A percentile compares a stretch with the other conserved stretches of the same genome.
Evolutionary conservation across 2,113 vertebrate genomes (phyloP).

Genomic region (Onychostruthus taczanowskii): DNA sequence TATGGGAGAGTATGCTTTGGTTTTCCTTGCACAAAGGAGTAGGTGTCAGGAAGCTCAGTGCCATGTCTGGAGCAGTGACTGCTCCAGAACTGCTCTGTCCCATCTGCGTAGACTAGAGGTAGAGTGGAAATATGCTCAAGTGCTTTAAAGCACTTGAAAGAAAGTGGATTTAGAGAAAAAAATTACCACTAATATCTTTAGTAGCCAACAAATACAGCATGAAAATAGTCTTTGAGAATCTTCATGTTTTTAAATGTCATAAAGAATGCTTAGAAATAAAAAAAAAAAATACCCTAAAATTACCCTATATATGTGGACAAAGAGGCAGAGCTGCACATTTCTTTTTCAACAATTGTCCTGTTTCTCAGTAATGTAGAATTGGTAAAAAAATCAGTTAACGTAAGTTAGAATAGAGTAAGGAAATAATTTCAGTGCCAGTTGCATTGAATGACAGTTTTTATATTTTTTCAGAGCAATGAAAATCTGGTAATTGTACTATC

Average conservation of each 20-base stretch:
- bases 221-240: not conserved
- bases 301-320: not conserved
- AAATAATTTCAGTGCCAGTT: slow-evolving; percentile 24
- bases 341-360: slow-evolving; percentile 20
- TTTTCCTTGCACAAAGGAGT: not conserved
- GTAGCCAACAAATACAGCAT: not conserved
- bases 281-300: not conserved
- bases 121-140: not conserved
- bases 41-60: not conserved
- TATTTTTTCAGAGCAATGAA: slow-evolving; percentile 2
- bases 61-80: not conserved
- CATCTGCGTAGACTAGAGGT: not conserved
- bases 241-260: not conserved
- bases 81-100: not conserved
- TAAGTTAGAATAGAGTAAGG: not conserved
- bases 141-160: not conserved
- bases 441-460: slow-evolving; percentile 2
- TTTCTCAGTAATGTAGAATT: slow-evolving; percentile 49
- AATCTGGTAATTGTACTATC: slow-evolving; percentile 27
- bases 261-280: not conserved
- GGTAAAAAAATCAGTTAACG: slow-evolving; percentile 37
- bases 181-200: not conserved
- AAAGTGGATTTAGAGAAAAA: not conserved
- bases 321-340: not conserved
- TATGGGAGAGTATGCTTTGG: not conserved